These are phyloP conservation scores for Psylliodes chrysocephalus DNA, from an alignment of 2,888 invertebrate species.

Conservation along the genomic window DNA sequence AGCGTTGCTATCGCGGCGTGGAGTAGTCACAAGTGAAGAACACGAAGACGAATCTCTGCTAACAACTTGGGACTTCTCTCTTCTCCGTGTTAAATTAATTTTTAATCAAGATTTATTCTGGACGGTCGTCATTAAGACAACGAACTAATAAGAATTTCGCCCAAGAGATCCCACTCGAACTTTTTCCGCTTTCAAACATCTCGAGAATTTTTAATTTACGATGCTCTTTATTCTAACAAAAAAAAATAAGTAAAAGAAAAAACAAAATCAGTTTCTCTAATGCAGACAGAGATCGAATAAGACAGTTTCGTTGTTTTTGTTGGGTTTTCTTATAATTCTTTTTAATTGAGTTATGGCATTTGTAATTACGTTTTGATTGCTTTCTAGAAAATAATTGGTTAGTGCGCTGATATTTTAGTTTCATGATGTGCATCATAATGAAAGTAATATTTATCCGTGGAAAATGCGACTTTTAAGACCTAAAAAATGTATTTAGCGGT, in stretches of 20 bases:
- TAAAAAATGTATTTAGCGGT: too few relatives aligned
- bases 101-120: slow-evolving; percentile 57
- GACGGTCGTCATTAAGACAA: slow-evolving; percentile 52
- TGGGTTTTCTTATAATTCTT: neutral
- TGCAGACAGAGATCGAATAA: slow-evolving; percentile 7
- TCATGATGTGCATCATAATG: too few relatives aligned
- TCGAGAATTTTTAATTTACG: slow-evolving; percentile 37
- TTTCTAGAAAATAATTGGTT: neutral
- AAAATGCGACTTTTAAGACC: too few relatives aligned
- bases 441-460: too few relatives aligned
- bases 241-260: slow-evolving; percentile 8
- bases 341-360: neutral
- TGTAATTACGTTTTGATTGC: neutral
- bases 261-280: slow-evolving; percentile 10
- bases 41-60: slow-evolving; percentile 9
- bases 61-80: slow-evolving; percentile 17
- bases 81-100: slow-evolving; percentile 54
- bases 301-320: neutral
- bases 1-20: neutral
- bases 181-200: slow-evolving; percentile 35
- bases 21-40: slow-evolving; percentile 9
- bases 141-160: slow-evolving; percentile 47
- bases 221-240: slow-evolving; percentile 15
- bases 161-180: slow-evolving; percentile 31
- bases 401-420: too few relatives aligned